Base-by-base conservation (phyloP, 2,888 invertebrate genomes). In the Eupithecia exiguata region DNA sequence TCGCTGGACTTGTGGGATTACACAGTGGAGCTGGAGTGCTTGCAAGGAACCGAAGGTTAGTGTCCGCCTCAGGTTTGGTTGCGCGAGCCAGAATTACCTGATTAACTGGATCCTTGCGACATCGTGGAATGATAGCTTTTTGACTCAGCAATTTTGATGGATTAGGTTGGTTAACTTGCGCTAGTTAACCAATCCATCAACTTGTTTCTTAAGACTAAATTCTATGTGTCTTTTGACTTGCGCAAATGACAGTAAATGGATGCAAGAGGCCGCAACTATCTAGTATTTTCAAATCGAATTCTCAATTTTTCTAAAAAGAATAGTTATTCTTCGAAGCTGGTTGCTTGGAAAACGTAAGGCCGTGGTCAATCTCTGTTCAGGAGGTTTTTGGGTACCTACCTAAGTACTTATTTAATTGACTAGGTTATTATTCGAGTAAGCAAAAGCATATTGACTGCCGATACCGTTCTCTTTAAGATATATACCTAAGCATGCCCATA, bases 1-100 rank as follows among this genome's bases (percentile, higher is more conserved):
- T 97, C 97, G 70, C 91, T 97, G 89, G 97, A 97, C 88, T 96
- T 96, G 84, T 97, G 97, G 97, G 97, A 97, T 95, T 97, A 97
- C 88, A 96, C 97, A 68, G 97, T 97, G 83, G 97, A 97, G 89
- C 92, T 97, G 91, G 97, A 97, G 88, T 97, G 97, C 89, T 94
- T 97, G 83, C 95, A 96, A 88, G 97, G 96, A 84, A 96, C 96
- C 79, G 96, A 97, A 97, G 97, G 97, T 97, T 90, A 90, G 93
- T 91, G 49, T 43, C 30, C 6, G 65, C 40, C n/a, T 43, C 25
- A 66, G 40, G 66, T 14, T 25, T 25, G 12, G 38, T 38, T 43
- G 18, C 46, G 21, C 3, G 66, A 66, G 68, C 46, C 68, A 49
- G 68, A 68, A 35, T 25, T 46, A n/a, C 49, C 35, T 30, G 46